Evolutionary conservation across 2,888 invertebrate genomes (phyloP), one percentile per base, ranked within the genome.

Genomic region (Meiosimyza platycephala): DNA sequence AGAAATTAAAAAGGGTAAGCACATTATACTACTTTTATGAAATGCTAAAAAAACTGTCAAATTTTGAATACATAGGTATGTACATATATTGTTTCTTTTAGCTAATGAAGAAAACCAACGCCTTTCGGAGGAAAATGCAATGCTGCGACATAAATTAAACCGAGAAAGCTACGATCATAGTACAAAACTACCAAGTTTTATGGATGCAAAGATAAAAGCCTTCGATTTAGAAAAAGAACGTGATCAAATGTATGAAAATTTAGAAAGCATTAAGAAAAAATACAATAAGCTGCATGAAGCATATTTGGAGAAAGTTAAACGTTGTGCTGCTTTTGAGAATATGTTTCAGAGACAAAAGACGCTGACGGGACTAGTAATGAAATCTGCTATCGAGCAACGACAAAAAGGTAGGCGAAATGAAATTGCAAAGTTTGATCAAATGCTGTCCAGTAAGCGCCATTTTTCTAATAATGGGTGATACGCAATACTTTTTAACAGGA

Each of bases 341-440:
- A 81, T 83, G 48, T 84, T 86, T 48, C 77, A 73, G 22, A 75
- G 81, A 0, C 86, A 86, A 55, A 86, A 86, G 73, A 80, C 82
- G 0, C 75, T 85, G 6, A 81, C 85, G 1, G 85, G 85, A 0
- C 71, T 85, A 65, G 86, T 85, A 1, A 84, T 85, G 80, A 86
- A 86, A 59, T 83, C 86, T 1, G 78, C 82, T 1, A 16, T 81
- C 7, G 81, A 78, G 15, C 85, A 84, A 71, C 65, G 77, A 0
- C 64, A 74, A 55, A 76, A 71, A 65, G 76, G 77, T 77, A 73
- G 55, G 15, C 13, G 40, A 40, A 40, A 6, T 2, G 9, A 40
- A 40, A 40, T 40, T 9, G 4, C 22, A 3, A 3, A 22, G 22
- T 22, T 22, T 22, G 1, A 22, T 22, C 22, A 22, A 22, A 22